Evolutionary conservation across 2,888 invertebrate species (phyloP).

Genomic region (Acleris emargana): DNA sequence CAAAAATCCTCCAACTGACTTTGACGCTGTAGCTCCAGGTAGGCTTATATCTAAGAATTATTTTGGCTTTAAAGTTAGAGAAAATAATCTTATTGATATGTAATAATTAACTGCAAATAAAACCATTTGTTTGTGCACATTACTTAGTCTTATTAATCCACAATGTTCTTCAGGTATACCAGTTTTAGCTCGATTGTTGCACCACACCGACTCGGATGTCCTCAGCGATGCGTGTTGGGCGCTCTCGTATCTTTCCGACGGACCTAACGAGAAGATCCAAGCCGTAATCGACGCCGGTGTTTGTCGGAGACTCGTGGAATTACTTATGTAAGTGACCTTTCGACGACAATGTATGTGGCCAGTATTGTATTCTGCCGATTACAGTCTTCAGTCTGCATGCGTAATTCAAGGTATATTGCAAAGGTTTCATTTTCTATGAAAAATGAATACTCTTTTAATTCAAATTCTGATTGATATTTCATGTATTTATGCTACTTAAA

Average conservation of each 20-base stretch:
- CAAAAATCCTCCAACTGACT: conserved; percentile 97
- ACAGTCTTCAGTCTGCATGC: too few species aligned
- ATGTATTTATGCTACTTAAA: too few species aligned
- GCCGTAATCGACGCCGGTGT: conserved; percentile 98
- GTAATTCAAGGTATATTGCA: too few species aligned
- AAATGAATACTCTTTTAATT: too few species aligned
- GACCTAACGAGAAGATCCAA: conserved; percentile 98
- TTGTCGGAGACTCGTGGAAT: conserved; percentile 88
- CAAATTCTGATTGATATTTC: too few species aligned
- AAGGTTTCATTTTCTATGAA: too few species aligned
- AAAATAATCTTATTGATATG: too few species aligned
- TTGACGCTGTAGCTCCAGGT: conserved; percentile 88
- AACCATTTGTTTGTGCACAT: too few species aligned
- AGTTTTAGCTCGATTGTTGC: conserved; percentile 93
- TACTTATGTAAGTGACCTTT: conserved; percentile 77
- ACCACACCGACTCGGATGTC: conserved; percentile 94
- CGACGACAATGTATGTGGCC: background rate
- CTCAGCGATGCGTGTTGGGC: conserved; percentile 98
- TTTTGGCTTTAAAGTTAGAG: too few species aligned
- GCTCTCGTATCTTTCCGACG: conserved; percentile 97
- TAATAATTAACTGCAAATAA: background rate
- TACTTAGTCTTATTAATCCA: too few species aligned
- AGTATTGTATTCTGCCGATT: too few species aligned
- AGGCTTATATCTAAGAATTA: conserved; percentile 39
- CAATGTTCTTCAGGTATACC: conserved; percentile 87